Base-by-base conservation (phyloP, 2,797 vertebrate species). In the Hoplostethus mediterraneus region DNA sequence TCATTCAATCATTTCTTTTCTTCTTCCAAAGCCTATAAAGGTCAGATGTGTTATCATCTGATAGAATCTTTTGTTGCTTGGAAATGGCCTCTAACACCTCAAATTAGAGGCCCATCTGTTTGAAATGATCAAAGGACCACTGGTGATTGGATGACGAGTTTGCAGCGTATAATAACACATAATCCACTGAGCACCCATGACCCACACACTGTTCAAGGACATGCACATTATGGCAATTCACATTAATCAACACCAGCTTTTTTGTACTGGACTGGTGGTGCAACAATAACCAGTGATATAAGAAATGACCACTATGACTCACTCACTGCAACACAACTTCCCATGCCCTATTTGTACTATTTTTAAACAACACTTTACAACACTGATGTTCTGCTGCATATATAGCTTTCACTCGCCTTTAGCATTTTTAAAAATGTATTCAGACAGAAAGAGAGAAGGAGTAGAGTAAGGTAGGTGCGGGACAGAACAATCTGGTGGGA, bases 111-210 rank as follows among this genome's bases (percentile, higher is more conserved):
- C 21, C 21, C 21, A 21, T 21, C 21, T 21, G 21, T 21, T 21
- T 21, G 60, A 49, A 60, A 30, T 1, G n/a, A 10, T 14, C 6
- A 7, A 73, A 62, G n/a, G 33, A 53, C 3, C 30, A 44, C 4
- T 49, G 13, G 49, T 56, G 13, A 31, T 51, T 60, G 60, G 16
- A 42, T 16, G 25, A 79, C 45, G 66, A 71, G 40, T 59, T 51
- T 36, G 49, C 54, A 64, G 48, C 33, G 5, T 60, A 17, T 14
- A 33, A 58, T 63, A 30, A 44, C 21, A 25, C 3, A 13, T 48
- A 53, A 10, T 16, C 12, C 31, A 65, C 42, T 44, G 42, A 8
- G 42, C 9, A 13, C 12, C 42, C 42, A 44, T 10, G 9, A 44
- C 8, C 42, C 3, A 44, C 42, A 55, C 40, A 31, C 40, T 17